These are phyloP conservation scores for Callochromis pleurospilus DNA, from an alignment of 2,113 vertebrate species.

Conservation along the genomic window DNA sequence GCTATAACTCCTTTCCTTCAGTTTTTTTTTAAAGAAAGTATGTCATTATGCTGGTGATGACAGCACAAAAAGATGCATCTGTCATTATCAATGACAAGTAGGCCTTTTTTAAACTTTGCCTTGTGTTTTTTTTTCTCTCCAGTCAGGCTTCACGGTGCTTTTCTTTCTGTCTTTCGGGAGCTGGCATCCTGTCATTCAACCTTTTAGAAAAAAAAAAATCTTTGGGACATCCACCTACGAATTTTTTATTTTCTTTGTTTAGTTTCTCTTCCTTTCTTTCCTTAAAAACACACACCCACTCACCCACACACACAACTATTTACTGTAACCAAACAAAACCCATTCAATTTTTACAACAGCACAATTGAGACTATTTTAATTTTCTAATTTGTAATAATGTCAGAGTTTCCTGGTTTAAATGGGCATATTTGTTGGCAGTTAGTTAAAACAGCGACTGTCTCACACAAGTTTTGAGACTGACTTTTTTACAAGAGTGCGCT, in stretches of 20 bases:
- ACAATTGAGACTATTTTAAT: not conserved
- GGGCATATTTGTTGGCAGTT: not conserved
- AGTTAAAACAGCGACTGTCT: not conserved
- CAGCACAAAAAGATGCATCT: conserved; percentile 1
- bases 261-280: not conserved
- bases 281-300: not conserved
- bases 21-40: not conserved
- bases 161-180: not conserved
- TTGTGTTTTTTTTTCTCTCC: conserved; percentile 20
- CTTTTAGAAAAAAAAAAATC: not conserved
- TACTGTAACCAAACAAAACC: not conserved
- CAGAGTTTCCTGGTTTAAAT: not conserved
- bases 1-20: not conserved
- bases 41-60: not conserved
- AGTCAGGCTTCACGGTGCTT: not conserved
- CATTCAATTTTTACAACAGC: not conserved
- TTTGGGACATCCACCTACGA: not conserved
- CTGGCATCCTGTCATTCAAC: not conserved
- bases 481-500: not conserved
- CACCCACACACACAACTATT: not conserved
- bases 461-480: not conserved
- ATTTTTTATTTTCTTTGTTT: not conserved
- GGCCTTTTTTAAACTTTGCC: not conserved
- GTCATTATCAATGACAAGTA: conserved; percentile 4
- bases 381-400: not conserved